phyloP scores from a whole-genome alignment of 2,113 vertebrate genomes.

The Callipepla squamata region DNA sequence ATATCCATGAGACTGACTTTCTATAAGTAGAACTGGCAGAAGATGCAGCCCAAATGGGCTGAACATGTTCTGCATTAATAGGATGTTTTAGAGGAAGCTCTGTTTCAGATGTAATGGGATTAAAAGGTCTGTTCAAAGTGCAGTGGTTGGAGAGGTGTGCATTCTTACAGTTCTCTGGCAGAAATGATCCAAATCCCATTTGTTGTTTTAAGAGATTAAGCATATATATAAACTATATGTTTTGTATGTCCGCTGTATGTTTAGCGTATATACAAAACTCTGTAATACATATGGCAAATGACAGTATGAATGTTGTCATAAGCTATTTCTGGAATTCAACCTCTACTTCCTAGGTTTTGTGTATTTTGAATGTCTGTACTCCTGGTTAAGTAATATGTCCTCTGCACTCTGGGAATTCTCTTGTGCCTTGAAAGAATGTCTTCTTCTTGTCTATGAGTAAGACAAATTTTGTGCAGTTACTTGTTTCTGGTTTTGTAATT shows the following conservation, averaged over 20 bases:
- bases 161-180: neutral
- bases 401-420: neutral
- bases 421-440: neutral
- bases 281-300: neutral
- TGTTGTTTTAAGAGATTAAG: neutral
- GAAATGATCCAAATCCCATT: slow-evolving; percentile 6
- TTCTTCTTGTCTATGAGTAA: neutral
- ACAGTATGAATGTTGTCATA: neutral
- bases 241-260: neutral
- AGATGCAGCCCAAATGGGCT: neutral
- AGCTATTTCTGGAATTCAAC: neutral
- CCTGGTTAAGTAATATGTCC: neutral
- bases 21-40: neutral
- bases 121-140: neutral
- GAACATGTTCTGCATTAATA: neutral
- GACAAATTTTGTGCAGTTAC: slow-evolving; percentile 22
- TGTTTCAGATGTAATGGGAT: neutral
- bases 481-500: slow-evolving; percentile 12
- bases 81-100: neutral
- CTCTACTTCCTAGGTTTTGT: neutral
- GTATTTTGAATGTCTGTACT: slow-evolving; percentile 8
- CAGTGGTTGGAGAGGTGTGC: neutral
- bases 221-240: slow-evolving; percentile 21
- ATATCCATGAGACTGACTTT: neutral
- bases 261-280: neutral